Conservation (phyloP, 2,888 invertebrate species). For the Chrysolina haemoptera region DNA sequence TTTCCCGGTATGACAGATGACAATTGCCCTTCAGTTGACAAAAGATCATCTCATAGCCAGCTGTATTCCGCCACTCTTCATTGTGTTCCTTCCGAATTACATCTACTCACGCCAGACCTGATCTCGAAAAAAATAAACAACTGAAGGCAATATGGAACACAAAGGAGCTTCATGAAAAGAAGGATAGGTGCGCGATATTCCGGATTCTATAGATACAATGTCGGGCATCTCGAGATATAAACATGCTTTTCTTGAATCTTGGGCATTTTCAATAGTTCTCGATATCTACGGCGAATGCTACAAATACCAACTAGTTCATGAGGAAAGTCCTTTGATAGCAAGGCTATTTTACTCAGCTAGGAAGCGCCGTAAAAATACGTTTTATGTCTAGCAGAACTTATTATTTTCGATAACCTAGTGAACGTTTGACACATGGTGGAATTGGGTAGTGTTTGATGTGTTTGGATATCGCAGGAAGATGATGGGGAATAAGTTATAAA, state of each 20-base stretch:
- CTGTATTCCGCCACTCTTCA: background rate
- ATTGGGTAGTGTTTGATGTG: background rate
- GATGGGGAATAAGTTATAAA: background rate
- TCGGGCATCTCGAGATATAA: constrained; percentile 11
- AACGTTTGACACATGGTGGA: background rate
- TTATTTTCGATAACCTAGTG: background rate
- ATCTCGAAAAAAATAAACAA: constrained; percentile 3
- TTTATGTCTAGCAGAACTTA: constrained; percentile 1
- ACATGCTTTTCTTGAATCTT: constrained; percentile 14
- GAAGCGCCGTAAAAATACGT: background rate
- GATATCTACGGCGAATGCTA: background rate
- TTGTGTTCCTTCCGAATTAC: constrained; percentile 2
- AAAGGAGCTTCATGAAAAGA: constrained; percentile 7
- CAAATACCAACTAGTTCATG: constrained; percentile 14
- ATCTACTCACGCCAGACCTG: background rate
- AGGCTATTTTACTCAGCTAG: background rate
- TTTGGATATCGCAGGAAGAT: background rate
- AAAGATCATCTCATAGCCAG: background rate
- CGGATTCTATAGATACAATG: constrained; percentile 18
- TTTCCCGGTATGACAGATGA: too few relatives aligned
- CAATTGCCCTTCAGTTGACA: background rate
- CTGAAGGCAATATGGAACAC: constrained; percentile 11
- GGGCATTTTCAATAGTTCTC: constrained; percentile 10
- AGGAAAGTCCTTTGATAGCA: background rate
- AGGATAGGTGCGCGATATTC: background rate